Percentiles rank a stretch among this genome's conserved stretches.
These are phyloP conservation scores for Rhegmatorhina hoffmannsi DNA, from an alignment of 2,113 vertebrate species.

Conservation along the genomic window DNA sequence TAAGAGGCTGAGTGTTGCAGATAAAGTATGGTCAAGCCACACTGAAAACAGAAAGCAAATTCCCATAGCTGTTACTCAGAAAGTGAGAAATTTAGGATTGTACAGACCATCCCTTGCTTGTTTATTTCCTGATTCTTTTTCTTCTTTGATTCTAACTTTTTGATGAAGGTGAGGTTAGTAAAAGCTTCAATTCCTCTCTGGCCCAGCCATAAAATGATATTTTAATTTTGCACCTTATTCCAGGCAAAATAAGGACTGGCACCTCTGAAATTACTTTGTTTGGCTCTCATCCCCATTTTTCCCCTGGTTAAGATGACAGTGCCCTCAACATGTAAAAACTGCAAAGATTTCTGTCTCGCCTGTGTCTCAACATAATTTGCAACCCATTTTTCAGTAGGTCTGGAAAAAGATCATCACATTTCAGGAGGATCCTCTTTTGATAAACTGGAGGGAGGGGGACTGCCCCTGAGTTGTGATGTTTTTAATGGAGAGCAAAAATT, in stretches of 20 bases:
- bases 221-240: not conserved
- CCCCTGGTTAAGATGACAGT: not conserved
- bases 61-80: not conserved
- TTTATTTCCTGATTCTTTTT: not conserved
- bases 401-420: not conserved
- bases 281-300: not conserved
- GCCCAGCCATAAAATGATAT: not conserved
- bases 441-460: not conserved
- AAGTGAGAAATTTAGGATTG: not conserved
- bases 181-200: not conserved
- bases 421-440: not conserved
- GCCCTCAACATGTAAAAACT: not conserved
- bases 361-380: not conserved
- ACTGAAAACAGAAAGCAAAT: not conserved
- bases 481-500: not conserved
- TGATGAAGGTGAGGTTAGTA: not conserved
- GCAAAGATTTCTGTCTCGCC: not conserved
- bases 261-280: not conserved
- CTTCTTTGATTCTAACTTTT: not conserved
- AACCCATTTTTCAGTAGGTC: not conserved
- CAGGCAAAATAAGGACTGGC: not conserved
- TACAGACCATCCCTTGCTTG: not conserved
- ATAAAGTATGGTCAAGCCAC: not conserved
- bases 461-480: not conserved
- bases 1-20: not conserved